Conservation (phyloP, 2,113 vertebrate species). For the Monopterus albus region DNA sequence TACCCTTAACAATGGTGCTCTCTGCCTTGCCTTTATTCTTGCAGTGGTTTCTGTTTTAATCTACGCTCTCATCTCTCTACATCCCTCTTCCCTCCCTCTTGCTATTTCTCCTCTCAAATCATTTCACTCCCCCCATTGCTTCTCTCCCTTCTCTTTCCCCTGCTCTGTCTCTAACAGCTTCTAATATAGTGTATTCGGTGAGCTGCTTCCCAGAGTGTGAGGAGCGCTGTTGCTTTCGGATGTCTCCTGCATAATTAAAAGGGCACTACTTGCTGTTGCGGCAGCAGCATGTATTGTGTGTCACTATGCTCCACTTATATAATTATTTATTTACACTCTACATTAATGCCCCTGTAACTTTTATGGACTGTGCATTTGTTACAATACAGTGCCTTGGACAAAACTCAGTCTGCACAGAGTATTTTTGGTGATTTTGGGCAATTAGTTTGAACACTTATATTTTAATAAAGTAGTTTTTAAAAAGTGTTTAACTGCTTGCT, state of each 20-base stretch:
- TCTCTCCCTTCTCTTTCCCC: conserved; percentile 26
- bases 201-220: conserved; percentile 79
- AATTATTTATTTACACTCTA: conserved; percentile 79
- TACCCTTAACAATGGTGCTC: conserved; percentile 32
- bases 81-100: conserved; percentile 22
- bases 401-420: neutral
- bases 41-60: conserved; percentile 60
- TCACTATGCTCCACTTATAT: conserved; percentile 75
- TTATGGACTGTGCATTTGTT: conserved; percentile 60
- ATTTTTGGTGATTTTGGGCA: conserved; percentile 2
- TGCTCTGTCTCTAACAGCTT: conserved; percentile 67
- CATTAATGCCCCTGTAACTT: conserved; percentile 61
- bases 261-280: conserved; percentile 76
- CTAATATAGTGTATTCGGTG: conserved; percentile 77
- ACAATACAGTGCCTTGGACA: neutral
- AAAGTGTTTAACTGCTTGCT: conserved; percentile 19
- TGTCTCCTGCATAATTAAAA: conserved; percentile 87
- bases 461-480: conserved; percentile 12
- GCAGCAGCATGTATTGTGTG: conserved; percentile 81
- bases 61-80: conserved; percentile 52
- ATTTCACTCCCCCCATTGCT: conserved; percentile 49
- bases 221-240: conserved; percentile 81
- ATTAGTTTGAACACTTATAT: neutral
- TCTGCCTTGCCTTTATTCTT: conserved; percentile 20
- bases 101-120: conserved; percentile 59